These are phyloP conservation scores for Corvus hawaiiensis DNA, from an alignment of 2,113 vertebrate species.

Conservation along the genomic window DNA sequence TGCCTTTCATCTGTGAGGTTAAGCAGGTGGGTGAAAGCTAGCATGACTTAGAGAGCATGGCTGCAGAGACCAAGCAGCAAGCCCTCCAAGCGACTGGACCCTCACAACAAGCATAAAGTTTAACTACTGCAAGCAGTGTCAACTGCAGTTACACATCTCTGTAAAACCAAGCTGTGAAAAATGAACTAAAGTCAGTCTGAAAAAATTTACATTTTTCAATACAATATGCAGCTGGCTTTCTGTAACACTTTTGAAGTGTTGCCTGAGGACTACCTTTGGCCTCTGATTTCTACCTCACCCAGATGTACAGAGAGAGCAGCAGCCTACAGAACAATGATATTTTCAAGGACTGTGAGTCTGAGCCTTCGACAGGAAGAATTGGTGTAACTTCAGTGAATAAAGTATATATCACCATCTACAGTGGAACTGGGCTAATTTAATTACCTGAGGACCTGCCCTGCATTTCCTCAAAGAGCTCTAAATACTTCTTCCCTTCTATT, in stretches of 20 bases:
- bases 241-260: background rate
- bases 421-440: background rate
- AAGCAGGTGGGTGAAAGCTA: background rate
- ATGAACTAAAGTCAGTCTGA: background rate
- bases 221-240: background rate
- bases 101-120: background rate
- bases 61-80: background rate
- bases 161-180: background rate
- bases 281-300: background rate
- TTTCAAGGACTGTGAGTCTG: background rate
- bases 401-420: background rate
- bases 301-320: background rate
- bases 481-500: background rate
- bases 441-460: background rate
- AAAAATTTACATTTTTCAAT: background rate
- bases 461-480: background rate
- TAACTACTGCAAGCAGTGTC: background rate
- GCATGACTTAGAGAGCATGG: background rate
- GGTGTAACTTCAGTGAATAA: background rate
- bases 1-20: background rate
- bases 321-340: background rate
- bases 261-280: background rate
- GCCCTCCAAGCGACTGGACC: background rate
- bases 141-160: background rate
- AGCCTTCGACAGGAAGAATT: background rate